Percentiles rank a stretch among this genome's conserved stretches.
Conservation (phyloP, 2,888 invertebrate genomes). For the Sinodicranocentrus sp. region DNA sequence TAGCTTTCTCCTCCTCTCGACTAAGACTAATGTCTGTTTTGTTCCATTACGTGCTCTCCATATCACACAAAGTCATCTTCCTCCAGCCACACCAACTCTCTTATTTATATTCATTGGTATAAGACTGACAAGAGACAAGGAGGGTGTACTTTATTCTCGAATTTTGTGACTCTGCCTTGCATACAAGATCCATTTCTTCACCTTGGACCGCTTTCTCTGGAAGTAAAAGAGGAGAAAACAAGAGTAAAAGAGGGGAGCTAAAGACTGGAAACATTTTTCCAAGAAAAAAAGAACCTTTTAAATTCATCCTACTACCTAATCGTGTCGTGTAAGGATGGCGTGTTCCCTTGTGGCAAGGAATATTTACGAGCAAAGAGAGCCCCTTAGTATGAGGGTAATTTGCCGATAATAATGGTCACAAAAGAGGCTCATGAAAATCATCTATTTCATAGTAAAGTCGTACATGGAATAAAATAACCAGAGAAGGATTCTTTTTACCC, state of each 20-base stretch:
- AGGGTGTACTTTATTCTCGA: conserved; percentile 21
- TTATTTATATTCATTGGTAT: conserved; percentile 31
- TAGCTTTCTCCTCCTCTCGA: not conserved
- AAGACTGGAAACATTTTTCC: not conserved
- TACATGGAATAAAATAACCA: too few species aligned
- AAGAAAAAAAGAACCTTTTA: conserved; percentile 4
- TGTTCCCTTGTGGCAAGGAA: conserved; percentile 33
- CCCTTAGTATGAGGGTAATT: conserved; percentile 37
- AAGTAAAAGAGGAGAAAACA: not conserved
- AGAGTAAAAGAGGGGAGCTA: not conserved
- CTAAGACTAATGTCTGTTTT: conserved; percentile 8
- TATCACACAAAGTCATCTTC: too few species aligned
- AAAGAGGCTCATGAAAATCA: conserved; percentile 53
- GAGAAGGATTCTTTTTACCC: too few species aligned
- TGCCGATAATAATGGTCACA: conserved; percentile 53
- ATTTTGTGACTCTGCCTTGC: not conserved
- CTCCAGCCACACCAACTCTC: conserved; percentile 1
- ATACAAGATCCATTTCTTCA: too few species aligned
- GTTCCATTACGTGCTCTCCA: conserved; percentile 5
- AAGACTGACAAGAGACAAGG: not conserved
- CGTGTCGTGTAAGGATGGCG: not conserved
- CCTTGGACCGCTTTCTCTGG: not conserved
- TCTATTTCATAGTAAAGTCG: conserved; percentile 51
- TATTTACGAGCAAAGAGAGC: conserved; percentile 21
- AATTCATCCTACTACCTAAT: conserved; percentile 23